Evolutionary conservation across 2,888 invertebrate species (phyloP), one percentile per base, ranked within the genome.

Genomic region (Hemicrepidius hirtus): DNA sequence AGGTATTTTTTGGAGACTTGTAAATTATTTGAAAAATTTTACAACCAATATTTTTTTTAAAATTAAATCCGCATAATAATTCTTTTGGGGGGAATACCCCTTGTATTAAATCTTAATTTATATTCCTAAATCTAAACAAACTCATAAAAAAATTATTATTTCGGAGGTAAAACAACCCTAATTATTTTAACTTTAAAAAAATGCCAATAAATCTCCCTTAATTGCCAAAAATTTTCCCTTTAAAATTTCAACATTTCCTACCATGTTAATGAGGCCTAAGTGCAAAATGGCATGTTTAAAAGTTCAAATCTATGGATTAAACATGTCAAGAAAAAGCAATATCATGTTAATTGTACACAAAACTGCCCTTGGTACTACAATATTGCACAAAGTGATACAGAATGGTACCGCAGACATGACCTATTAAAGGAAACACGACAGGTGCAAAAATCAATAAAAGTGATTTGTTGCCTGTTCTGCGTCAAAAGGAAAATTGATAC

Each of bases 331-430:
- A 28, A 41, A 62, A 68, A 68, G 7, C 37, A 20, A 69, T 44
- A 13, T n/a, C 24, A 46, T 28, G 28, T 18, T 41, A 16, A 18
- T 32, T 10, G 44, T 69, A 62, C 57, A 59, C 55, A 69, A 71
- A 72, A 67, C 64, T 76, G 77, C 70, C 80, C 80, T 80, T 80
- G 80, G 75, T 76, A 75, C 74, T 76, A 62, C 44, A 46, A 69
- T 66, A 62, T 40, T 63, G 53, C 70, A 41, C 13, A 37, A 40
- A 16, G 68, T 74, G 77, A 78, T 73, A 80, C 81, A 20, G 66
- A 40, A 37, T 77, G 80, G 80, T 77, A 82, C 80, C 18, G 59
- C 73, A 63, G 28, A 60, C 50, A 46, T 74, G 74, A 76, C 75
- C 75, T 59, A 75, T 50, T 71, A 67, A 75, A 59, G 44, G 41